Evolutionary conservation across 2,888 invertebrate genomes (phyloP), one percentile per base, ranked within the genome.

Genomic region (Euzetes globulus): DNA sequence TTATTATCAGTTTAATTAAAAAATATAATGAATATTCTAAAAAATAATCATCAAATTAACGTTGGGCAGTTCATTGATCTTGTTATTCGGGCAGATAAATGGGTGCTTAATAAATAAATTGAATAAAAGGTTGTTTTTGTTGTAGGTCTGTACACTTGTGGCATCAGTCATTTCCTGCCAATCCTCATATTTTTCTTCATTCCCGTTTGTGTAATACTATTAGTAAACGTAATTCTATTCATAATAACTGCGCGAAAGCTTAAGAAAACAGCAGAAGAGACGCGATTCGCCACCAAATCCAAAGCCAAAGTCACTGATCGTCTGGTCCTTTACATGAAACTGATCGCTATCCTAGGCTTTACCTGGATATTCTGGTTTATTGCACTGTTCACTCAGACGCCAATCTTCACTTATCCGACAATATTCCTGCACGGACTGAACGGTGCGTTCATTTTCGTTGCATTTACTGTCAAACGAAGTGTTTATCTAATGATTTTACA

Each of bases 341-440:
- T 84, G 37, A 83, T 82, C 0, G 76, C 83, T 4, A 82, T 85
- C 9, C 83, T 85, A 84, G 85, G 85, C 0, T 78, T 85, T 13
- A 83, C 84, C 0, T 85, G 85, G 85, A 78, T 83, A 4, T 81
- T 83, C 29, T 84, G 83, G 1, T 82, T 84, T 77, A 72, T 84
- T 2, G 84, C 84, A 0, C 80, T 80, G 3, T 79, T 83, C 11
- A 76, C 80, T 0, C 79, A 81, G 3, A 77, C 80, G 33, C 76
- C 79, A 7, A 79, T 79, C 3, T 79, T 84, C 29, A 83, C 83
- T 83, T 85, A 84, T 78, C 79, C 82, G 5, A 85, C 84, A 79
- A 76, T 76, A 22, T 13, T 74, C 11, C 41, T 76, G 4, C 75
- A 77, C 50, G 60, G 75, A 33, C 73, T 77, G 22, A 72, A 76